These are phyloP conservation scores for Euplagia quadripunctaria DNA, from an alignment of 2,888 invertebrate species.

Conservation along the genomic window DNA sequence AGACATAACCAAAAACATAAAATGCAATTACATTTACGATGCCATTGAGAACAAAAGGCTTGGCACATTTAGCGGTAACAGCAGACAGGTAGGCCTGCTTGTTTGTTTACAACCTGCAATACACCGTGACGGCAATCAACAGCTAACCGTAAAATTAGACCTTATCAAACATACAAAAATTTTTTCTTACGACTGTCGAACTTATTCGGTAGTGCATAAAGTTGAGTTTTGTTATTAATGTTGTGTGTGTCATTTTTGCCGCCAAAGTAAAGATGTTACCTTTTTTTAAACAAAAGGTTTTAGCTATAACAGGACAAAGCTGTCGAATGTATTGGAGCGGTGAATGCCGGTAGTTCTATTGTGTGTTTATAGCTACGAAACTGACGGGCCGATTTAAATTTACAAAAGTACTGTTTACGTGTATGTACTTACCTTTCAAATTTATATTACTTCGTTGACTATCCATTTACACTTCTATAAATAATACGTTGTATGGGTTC, in stretches of 20 bases:
- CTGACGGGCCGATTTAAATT: slow-evolving; percentile 33
- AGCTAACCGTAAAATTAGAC: slow-evolving; percentile 23
- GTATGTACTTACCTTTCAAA: neutral
- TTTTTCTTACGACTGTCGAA: neutral
- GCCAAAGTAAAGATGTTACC: slow-evolving; percentile 50
- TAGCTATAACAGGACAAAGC: slow-evolving; percentile 42
- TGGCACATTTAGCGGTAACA: slow-evolving; percentile 24
- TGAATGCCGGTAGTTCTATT: slow-evolving; percentile 52
- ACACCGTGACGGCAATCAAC: slow-evolving; percentile 47
- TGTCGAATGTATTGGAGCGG: slow-evolving; percentile 50
- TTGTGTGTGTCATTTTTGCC: slow-evolving; percentile 25
- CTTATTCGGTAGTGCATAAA: neutral
- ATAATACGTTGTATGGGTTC: no score
- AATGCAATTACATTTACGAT: slow-evolving; percentile 44
- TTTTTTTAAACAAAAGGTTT: slow-evolving; percentile 48
- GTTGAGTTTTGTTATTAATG: neutral
- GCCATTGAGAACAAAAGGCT: slow-evolving; percentile 28
- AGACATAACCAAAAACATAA: slow-evolving; percentile 19
- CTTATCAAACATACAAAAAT: slow-evolving; percentile 5
- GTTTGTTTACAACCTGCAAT: slow-evolving; percentile 61
- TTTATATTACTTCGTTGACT: no score
- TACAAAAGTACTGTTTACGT: no score
- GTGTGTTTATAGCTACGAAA: slow-evolving; percentile 40
- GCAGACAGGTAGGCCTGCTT: slow-evolving; percentile 48
- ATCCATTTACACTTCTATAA: no score